phyloP scores from a whole-genome alignment of 2,888 invertebrate species.

The Cheilosia impressa region DNA sequence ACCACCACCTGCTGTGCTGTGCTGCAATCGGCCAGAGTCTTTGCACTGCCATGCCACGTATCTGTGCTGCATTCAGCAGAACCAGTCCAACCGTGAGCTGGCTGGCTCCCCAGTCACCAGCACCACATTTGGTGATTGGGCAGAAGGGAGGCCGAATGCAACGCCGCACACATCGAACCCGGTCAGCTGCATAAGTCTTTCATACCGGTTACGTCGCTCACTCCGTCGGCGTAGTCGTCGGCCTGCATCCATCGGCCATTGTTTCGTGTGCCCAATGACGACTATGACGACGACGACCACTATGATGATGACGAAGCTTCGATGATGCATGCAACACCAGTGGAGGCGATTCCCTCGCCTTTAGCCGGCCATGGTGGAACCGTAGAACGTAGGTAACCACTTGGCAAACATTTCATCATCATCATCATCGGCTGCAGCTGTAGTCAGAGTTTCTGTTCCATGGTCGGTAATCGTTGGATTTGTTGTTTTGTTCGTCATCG shows the following conservation, averaged over 20 bases:
- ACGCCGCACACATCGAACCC: slow-evolving; percentile 66
- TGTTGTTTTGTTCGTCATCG: slow-evolving; percentile 61
- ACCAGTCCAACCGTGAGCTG: slow-evolving; percentile 59
- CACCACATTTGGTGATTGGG: background rate
- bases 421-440: slow-evolving; percentile 50
- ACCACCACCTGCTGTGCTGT: slow-evolving; percentile 61
- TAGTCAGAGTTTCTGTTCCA: slow-evolving; percentile 44
- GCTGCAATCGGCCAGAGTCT: slow-evolving; percentile 35
- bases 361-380: slow-evolving; percentile 27
- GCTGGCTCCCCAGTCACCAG: slow-evolving; percentile 4
- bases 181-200: slow-evolving; percentile 56
- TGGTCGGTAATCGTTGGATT: slow-evolving; percentile 26
- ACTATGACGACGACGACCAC: slow-evolving; percentile 35
- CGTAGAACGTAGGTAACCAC: slow-evolving; percentile 60
- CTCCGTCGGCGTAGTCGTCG: background rate
- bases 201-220: background rate
- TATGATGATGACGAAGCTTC: slow-evolving; percentile 54
- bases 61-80: slow-evolving; percentile 58
- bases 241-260: slow-evolving; percentile 16
- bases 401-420: slow-evolving; percentile 74
- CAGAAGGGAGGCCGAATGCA: slow-evolving; percentile 42
- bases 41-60: slow-evolving; percentile 48
- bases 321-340: slow-evolving; percentile 51
- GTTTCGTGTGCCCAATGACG: slow-evolving; percentile 60
- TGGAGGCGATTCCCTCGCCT: slow-evolving; percentile 57